phyloP scores from a whole-genome alignment of 2,888 invertebrate genomes.

The Aporophyla nigra region DNA sequence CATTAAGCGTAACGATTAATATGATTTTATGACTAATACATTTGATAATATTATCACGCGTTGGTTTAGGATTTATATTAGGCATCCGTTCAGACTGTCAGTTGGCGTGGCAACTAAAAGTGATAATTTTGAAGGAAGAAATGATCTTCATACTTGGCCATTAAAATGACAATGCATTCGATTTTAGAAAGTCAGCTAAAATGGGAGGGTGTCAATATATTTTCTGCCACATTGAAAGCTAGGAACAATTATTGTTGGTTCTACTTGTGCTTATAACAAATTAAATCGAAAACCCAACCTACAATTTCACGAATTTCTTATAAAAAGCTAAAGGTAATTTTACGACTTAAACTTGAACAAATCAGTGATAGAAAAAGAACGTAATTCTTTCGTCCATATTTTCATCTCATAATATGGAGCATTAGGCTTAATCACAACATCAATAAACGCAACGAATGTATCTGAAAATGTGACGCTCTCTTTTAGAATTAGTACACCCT shows the following conservation, averaged over 20 bases:
- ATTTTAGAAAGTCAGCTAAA: constrained; percentile 11
- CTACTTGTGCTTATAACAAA: neutral
- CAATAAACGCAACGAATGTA: neutral
- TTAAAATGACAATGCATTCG: neutral
- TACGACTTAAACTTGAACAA: neutral
- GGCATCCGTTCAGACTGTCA: neutral
- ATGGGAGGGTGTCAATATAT: neutral
- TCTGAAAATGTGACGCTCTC: neutral
- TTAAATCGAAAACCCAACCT: neutral
- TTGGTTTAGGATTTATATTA: constrained; percentile 10
- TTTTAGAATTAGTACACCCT: neutral
- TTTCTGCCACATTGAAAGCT: neutral
- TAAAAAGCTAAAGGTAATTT: neutral
- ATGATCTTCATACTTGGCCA: neutral
- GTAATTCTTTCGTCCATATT: neutral
- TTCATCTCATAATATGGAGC: neutral
- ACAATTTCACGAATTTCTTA: neutral
- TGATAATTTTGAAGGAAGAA: constrained; percentile 12
- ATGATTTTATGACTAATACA: constrained; percentile 18
- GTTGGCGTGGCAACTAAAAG: neutral
- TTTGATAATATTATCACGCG: constrained; percentile 26
- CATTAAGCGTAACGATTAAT: constrained; percentile 13
- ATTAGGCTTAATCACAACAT: neutral
- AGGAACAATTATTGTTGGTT: neutral
- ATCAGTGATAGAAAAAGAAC: neutral